Evolutionary conservation across 2,888 invertebrate genomes (phyloP), one percentile per base, ranked within the genome.

Genomic region (Pteria penguin): DNA sequence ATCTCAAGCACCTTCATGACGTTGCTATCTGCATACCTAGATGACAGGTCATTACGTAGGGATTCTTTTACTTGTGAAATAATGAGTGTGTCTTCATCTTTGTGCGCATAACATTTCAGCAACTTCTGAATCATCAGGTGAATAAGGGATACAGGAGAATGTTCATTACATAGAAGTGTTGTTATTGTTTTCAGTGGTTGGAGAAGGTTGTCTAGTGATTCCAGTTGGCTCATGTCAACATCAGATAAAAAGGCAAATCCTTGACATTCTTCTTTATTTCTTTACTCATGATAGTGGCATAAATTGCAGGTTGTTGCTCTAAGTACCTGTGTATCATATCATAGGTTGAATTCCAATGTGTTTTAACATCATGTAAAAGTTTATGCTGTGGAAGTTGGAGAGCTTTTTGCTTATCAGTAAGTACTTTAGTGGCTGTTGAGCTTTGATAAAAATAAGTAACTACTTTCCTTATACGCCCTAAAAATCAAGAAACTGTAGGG

Each of bases 301-400:
- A 73, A 0, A 82, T 29, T 22, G 79, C 69, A 11, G 79, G 57
- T 24, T 80, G 82, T 45, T 80, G 79, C 58, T 78, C 76, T 26
- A 77, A 26, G 61, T 77, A 82, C 1, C 79, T 67, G 2, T 32
- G 58, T 4, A 60, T 29, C 79, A 80, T 82, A 58, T 82, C 76
- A 45, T 29, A 63, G 54, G 33, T 76, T 2, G 74, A 67, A 26
- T 80, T 80, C 78, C 75, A 82, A 24, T 75, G 22, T 14, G 68
- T 75, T 61, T 24, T 54, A 8, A 79, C 77, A 67, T 79, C 75
- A 31, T 26, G 32, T 29, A 79, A 60, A 1, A 81, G 60, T 69
- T 77, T 82, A 45, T 78, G 71, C 11, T 71, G 11, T 29, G 73
- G 75, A 29, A 78, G 58, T 22, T 71, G 61, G 14, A 78, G 62